phyloP scores from a whole-genome alignment of 1,140 invertebrate genomes.

The Rhyzopertha dominica region DNA sequence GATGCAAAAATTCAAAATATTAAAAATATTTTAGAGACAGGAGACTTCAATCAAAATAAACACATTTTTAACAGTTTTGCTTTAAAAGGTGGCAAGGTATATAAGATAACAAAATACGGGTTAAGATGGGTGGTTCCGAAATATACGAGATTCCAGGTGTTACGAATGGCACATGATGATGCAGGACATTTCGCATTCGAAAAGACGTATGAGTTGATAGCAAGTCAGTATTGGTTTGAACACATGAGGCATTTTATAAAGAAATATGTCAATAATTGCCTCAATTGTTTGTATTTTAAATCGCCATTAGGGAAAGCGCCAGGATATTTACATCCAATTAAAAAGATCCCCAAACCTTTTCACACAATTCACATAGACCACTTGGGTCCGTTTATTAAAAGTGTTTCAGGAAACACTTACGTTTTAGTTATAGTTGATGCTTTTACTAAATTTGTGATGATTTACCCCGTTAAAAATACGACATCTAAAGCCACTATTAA shows the following conservation, averaged over 20 bases:
- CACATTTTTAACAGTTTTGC: constrained; percentile 15
- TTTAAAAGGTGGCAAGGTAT: too few relatives aligned
- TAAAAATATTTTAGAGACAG: constrained; percentile 26
- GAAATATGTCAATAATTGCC: constrained; percentile 17
- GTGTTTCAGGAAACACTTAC: constrained; percentile 28
- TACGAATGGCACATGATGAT: constrained; percentile 37
- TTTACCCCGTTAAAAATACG: too few relatives aligned
- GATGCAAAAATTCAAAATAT: constrained; percentile 21
- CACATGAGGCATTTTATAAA: constrained; percentile 19
- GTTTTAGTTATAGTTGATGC: constrained; percentile 40
- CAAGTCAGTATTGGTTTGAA: constrained; percentile 33
- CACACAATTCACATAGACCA: constrained; percentile 26
- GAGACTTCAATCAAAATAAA: constrained; percentile 17
- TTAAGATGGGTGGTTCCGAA: too few relatives aligned
- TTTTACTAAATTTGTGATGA: constrained; percentile 38
- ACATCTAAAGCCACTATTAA: too few relatives aligned
- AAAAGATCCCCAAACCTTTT: constrained; percentile 18
- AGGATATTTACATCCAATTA: constrained; percentile 23
- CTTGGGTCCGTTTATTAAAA: constrained; percentile 21
- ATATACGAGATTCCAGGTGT: constrained; percentile 28
- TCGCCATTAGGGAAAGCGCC: constrained; percentile 9
- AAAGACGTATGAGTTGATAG: constrained; percentile 27
- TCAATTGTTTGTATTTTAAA: constrained; percentile 22
- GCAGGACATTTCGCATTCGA: constrained; percentile 33
- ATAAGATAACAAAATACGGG: too few relatives aligned